These are phyloP conservation scores for Isichthys henryi DNA, from an alignment of 2,113 vertebrate species.

Conservation along the genomic window DNA sequence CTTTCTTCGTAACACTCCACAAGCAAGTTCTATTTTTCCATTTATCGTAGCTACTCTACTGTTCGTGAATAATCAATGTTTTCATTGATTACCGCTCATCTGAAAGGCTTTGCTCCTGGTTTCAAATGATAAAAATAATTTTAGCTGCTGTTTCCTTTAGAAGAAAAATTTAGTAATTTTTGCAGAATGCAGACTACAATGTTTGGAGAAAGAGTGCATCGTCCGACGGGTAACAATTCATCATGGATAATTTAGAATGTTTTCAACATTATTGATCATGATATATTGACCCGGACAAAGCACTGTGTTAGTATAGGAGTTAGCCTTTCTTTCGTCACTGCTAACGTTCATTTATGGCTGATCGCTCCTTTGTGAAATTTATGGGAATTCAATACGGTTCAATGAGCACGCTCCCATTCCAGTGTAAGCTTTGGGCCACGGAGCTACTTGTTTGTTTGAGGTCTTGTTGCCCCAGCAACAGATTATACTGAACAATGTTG, in stretches of 20 bases:
- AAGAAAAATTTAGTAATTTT: background rate
- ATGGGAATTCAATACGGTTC: background rate
- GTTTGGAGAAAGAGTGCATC: background rate
- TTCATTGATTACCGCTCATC: background rate
- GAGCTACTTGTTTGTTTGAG: constrained; percentile 36
- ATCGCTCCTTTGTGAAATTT: background rate
- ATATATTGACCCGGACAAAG: background rate
- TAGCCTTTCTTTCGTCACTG: background rate
- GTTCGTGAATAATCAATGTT: background rate
- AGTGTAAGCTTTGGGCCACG: background rate
- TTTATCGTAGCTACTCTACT: background rate
- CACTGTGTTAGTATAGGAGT: background rate
- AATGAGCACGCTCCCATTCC: background rate
- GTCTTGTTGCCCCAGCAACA: constrained; percentile 64
- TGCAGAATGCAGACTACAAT: background rate
- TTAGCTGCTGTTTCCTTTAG: background rate
- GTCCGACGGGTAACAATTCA: background rate
- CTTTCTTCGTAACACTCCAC: background rate
- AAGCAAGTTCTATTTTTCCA: background rate
- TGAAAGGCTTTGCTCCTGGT: background rate
- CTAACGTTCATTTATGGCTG: background rate
- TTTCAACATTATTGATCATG: background rate
- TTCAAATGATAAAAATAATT: background rate
- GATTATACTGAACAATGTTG: constrained; percentile 40
- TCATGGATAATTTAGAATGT: background rate